phyloP scores from a whole-genome alignment of 2,113 vertebrate species.

The Electrona antarctica region DNA sequence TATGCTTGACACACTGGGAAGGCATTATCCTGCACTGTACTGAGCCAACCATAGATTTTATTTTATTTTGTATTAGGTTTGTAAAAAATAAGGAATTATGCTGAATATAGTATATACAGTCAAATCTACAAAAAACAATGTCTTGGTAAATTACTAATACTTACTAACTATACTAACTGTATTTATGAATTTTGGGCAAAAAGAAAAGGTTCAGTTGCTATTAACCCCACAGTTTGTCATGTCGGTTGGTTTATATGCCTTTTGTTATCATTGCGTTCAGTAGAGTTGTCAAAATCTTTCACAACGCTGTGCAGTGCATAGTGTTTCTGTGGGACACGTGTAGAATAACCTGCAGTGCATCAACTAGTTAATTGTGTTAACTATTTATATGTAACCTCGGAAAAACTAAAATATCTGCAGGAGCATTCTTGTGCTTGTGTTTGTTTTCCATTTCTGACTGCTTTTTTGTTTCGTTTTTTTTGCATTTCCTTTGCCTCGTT shows the following conservation, averaged over 20 bases:
- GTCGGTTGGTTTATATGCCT: background rate
- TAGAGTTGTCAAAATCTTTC: conserved; percentile 31
- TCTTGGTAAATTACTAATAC: too few relatives aligned
- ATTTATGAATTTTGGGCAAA: too few relatives aligned
- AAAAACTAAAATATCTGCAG: background rate
- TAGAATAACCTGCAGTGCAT: conserved; percentile 62
- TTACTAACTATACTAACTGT: too few relatives aligned
- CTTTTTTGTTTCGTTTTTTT: conserved; percentile 10
- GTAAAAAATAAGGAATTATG: too few relatives aligned
- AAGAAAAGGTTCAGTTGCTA: conserved; percentile 1
- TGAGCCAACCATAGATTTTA: background rate
- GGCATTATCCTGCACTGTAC: background rate
- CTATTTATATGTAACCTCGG: conserved; percentile 31
- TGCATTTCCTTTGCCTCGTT: conserved; percentile 41
- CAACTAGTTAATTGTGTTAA: conserved; percentile 20
- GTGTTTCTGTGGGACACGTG: conserved; percentile 81
- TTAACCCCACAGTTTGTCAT: conserved; percentile 18
- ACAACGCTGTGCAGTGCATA: conserved; percentile 87
- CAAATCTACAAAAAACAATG: too few relatives aligned
- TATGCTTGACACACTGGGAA: conserved; percentile 23
- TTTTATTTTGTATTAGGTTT: too few relatives aligned
- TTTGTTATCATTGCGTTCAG: conserved; percentile 32
- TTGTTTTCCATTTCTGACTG: background rate
- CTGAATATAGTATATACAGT: too few relatives aligned
- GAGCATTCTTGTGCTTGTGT: conserved; percentile 15